phyloP scores from a whole-genome alignment of 1,140 invertebrate species.

The Glomeris maerens region DNA sequence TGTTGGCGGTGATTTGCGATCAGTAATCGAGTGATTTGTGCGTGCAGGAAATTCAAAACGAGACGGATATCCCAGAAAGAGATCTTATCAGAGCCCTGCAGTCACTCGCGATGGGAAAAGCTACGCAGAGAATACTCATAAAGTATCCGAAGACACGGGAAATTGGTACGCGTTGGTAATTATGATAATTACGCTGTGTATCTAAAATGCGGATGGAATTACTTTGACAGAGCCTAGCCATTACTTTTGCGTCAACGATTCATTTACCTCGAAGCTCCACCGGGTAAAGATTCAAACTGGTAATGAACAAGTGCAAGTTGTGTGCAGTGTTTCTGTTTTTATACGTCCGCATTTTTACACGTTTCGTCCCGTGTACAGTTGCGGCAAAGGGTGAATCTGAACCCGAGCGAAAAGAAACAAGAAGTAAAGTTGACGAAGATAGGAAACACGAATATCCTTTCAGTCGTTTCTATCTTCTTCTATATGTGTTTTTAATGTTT shows the following conservation, averaged over 20 bases:
- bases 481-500: background rate
- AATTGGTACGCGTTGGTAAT: constrained; percentile 41
- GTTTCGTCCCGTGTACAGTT: constrained; percentile 50
- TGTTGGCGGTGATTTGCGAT: too few relatives aligned
- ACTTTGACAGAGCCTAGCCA: constrained; percentile 58
- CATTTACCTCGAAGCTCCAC: constrained; percentile 93
- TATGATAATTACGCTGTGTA: background rate
- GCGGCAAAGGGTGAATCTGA: constrained; percentile 96
- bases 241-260: constrained; percentile 91
- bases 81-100: constrained; percentile 89
- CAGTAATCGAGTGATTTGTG: too few relatives aligned
- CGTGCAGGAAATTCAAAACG: constrained; percentile 75
- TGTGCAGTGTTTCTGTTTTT: constrained; percentile 3
- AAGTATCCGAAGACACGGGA: constrained; percentile 93
- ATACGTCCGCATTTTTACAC: background rate
- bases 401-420: constrained; percentile 91
- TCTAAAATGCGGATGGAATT: constrained; percentile 3
- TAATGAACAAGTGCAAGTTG: too few relatives aligned
- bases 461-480: background rate
- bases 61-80: constrained; percentile 95
- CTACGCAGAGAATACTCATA: constrained; percentile 85
- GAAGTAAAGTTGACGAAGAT: constrained; percentile 97
- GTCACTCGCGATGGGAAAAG: constrained; percentile 94
- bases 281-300: constrained; percentile 49
- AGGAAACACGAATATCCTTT: constrained; percentile 78